Evolutionary conservation across 2,113 vertebrate species (phyloP).

Genomic region (Calyptomena viridis): DNA sequence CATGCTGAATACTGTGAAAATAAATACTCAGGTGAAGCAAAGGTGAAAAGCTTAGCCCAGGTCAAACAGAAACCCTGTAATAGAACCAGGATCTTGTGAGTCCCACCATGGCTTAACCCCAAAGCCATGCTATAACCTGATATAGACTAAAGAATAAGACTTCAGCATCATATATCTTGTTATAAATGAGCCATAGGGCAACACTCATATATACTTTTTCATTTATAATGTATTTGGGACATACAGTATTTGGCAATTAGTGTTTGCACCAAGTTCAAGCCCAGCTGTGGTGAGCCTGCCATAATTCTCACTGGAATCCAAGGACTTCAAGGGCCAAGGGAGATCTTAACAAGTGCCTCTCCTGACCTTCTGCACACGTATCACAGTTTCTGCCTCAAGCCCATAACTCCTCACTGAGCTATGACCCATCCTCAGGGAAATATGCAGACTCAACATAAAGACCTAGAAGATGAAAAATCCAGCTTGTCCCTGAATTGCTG

Average conservation of each 20-base stretch:
- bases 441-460: neutral
- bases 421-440: conserved; percentile 2
- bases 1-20: neutral
- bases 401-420: neutral
- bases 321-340: neutral
- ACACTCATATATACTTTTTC: neutral
- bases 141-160: neutral
- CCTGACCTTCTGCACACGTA: neutral
- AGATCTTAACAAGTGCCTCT: neutral
- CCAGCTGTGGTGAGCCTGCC: neutral
- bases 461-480: neutral
- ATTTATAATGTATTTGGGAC: neutral
- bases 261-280: neutral
- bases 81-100: neutral
- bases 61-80: neutral
- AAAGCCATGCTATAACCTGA: neutral
- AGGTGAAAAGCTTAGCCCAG: neutral
- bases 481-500: neutral
- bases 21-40: neutral
- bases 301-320: neutral
- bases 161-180: neutral
- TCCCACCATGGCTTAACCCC: neutral
- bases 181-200: neutral
- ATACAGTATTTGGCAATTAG: neutral
- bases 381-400: neutral